Conservation (phyloP, 2,888 invertebrate genomes). For the Leptogaster cylindrica region DNA sequence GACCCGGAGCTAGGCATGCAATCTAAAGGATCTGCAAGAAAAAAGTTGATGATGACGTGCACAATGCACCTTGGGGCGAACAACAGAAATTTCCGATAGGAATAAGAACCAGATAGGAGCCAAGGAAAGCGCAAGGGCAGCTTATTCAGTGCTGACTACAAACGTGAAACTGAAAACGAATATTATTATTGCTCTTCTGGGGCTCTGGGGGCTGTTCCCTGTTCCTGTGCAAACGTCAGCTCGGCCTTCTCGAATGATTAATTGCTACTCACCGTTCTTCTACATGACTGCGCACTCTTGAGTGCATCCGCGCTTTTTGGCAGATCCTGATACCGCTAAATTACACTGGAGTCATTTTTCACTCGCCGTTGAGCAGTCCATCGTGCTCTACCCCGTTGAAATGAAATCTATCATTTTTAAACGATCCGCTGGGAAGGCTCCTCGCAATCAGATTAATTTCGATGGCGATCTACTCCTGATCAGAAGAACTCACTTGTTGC, state of each 20-base stretch:
- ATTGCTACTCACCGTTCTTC: conserved; percentile 16
- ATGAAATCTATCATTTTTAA: conserved; percentile 7
- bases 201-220: too few relatives aligned
- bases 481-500: neutral
- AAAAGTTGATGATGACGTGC: neutral
- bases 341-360: neutral
- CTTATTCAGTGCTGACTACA: too few relatives aligned
- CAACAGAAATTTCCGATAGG: neutral
- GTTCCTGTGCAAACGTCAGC: neutral
- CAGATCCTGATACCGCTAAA: conserved; percentile 14
- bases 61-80: neutral
- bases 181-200: neutral
- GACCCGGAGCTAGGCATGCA: conserved; percentile 5
- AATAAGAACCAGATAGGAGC: conserved; percentile 2
- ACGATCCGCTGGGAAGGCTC: neutral
- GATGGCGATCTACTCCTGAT: neutral
- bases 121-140: neutral
- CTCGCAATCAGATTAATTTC: conserved; percentile 2
- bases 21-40: conserved; percentile 12
- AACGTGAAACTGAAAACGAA: neutral
- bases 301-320: conserved; percentile 21
- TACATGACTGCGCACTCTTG: conserved; percentile 14
- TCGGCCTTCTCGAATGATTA: conserved; percentile 3
- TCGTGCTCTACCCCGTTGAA: neutral
- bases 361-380: neutral